A percentile compares a stretch with the other conserved stretches of the same genome.
These are phyloP conservation scores for Lordiphosa mommai DNA, from an alignment of 1,140 invertebrate species.

Conservation along the genomic window DNA sequence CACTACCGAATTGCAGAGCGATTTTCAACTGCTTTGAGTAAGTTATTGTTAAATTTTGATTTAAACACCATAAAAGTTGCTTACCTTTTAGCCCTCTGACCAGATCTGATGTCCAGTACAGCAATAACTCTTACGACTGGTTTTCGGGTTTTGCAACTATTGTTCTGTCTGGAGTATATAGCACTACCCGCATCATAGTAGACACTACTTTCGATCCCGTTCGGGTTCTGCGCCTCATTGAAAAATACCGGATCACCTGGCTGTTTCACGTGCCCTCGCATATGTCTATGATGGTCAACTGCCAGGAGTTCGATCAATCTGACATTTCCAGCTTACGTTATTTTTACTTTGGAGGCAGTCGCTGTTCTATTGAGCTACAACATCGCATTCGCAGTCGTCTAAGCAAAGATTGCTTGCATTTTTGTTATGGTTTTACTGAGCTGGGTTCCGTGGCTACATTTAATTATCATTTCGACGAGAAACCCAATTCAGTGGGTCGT, in stretches of 20 bases:
- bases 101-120: conserved; percentile 41
- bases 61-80: too few relatives aligned
- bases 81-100: conserved; percentile 22
- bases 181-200: conserved; percentile 45
- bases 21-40: conserved; percentile 21
- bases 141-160: conserved; percentile 40
- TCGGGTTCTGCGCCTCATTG: conserved; percentile 22
- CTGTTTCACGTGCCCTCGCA: conserved; percentile 44
- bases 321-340: conserved; percentile 28
- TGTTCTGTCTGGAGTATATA: conserved; percentile 33
- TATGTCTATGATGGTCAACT: conserved; percentile 46
- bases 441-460: conserved; percentile 27
- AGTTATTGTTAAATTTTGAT: too few relatives aligned
- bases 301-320: conserved; percentile 19
- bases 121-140: conserved; percentile 55
- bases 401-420: conserved; percentile 24
- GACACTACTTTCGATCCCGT: conserved; percentile 46
- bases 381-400: conserved; percentile 32
- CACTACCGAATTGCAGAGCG: conserved; percentile 81
- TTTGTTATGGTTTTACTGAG: conserved; percentile 53
- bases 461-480: too few relatives aligned
- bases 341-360: conserved; percentile 41
- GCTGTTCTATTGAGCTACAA: conserved; percentile 39
- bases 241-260: conserved; percentile 50
- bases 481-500: conserved; percentile 53